Percentiles rank a stretch among this genome's conserved stretches.
Conservation (phyloP, 1,140 invertebrate species). For the Sarcophaga peregrina region DNA sequence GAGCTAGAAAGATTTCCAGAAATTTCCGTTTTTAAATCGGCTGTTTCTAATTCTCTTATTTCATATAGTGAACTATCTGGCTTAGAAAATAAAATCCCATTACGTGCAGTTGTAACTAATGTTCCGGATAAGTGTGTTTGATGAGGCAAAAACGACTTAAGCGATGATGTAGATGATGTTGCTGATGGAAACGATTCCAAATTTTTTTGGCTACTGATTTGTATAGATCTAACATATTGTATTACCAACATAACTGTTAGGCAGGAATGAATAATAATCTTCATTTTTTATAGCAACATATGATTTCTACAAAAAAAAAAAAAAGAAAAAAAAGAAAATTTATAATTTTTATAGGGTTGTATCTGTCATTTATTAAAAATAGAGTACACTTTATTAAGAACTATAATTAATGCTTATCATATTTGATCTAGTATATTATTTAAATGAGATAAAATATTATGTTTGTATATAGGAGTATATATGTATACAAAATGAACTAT, state of each 20-base stretch:
- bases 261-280: not conserved
- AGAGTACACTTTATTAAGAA: no score
- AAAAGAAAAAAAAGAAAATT: not conserved
- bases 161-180: not conserved
- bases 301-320: not conserved
- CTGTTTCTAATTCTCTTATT: not conserved
- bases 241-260: conserved; percentile 18
- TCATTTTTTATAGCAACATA: conserved; percentile 13
- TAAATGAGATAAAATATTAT: no score
- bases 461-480: no score
- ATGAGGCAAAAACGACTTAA: not conserved
- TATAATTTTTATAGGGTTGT: no score
- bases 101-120: not conserved
- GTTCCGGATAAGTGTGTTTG: not conserved
- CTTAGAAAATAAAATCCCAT: not conserved
- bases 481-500: no score
- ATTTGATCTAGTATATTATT: no score
- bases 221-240: not conserved
- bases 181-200: not conserved
- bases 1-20: not conserved
- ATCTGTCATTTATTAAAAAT: no score
- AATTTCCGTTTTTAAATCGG: not conserved
- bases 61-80: not conserved
- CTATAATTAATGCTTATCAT: no score
- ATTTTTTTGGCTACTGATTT: not conserved